phyloP scores from a whole-genome alignment of 2,113 vertebrate species.

The Vombatus ursinus region DNA sequence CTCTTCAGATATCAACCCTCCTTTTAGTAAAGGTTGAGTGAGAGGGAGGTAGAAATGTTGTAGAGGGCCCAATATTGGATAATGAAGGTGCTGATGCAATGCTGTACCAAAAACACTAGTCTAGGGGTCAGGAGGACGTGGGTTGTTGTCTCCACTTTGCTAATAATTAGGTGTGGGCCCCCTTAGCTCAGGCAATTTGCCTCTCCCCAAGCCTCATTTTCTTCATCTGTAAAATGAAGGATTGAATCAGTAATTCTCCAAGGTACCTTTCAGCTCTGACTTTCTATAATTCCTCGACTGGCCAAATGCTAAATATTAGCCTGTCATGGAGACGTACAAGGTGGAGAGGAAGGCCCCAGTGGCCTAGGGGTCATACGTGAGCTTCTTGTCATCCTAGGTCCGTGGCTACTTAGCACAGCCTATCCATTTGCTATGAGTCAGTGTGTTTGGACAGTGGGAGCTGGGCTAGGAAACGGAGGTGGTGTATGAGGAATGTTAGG shows the following conservation, averaged over 20 bases:
- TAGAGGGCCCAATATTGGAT: neutral
- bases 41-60: neutral
- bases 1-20: neutral
- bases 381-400: neutral
- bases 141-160: rapidly evolving
- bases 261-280: neutral
- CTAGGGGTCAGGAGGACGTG: neutral
- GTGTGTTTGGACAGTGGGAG: neutral
- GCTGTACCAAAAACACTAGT: neutral
- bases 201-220: rapidly evolving
- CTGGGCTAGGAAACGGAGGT: neutral
- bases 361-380: neutral
- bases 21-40: neutral
- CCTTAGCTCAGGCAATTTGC: too few relatives aligned
- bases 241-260: neutral
- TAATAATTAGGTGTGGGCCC: rapidly evolving
- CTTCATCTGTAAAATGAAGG: neutral
- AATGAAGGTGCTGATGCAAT: neutral
- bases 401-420: neutral
- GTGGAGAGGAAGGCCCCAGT: too few relatives aligned
- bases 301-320: neutral
- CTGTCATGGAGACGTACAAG: neutral
- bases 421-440: neutral
- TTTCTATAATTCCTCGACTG: neutral
- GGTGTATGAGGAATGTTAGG: neutral